Base-by-base conservation (phyloP, 64 coral and sea anemone species). In the Montipora efflorescens region DNA sequence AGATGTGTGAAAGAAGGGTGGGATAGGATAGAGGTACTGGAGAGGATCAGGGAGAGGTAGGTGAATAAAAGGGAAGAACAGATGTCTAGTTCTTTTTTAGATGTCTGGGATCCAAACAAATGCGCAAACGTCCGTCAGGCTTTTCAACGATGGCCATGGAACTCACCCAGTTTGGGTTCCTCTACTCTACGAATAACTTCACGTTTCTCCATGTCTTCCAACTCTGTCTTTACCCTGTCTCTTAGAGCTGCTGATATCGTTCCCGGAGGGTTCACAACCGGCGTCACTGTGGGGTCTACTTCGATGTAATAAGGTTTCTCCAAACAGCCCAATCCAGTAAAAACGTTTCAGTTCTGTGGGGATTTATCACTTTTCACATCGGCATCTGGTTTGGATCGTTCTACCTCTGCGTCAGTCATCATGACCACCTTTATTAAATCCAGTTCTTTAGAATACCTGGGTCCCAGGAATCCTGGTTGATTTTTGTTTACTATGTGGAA, bases 381-480 rank as follows among this genome's bases (percentile, higher is more conserved):
- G 59, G 11, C 16, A 51, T 14, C 67, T 74, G 70, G 53, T 57
- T 57, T 57, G 53, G 53, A 7, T 57, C 11, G 53, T 4, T 75
- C 53, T 73, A 80, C 47, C 51, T 79, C n/a, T 52, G 58, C 69
- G 67, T 93, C 67, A 48, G 93, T 81, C 67, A 77, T 70, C 88
- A 84, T 85, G 36, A 90, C 79, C 3, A 94, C 87, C 90, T 90
- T 94, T 67, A 94, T 94, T 46, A 94, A 51, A 47, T 79, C 87
- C 45, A 94, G 57, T 22, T 94, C 79, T 85, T 94, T 79, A 68
- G 87, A 83, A 55, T 79, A 80, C 83, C 23, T 83, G n/a, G 90
- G 87, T 66, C 93, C 93, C 49, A 94, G 68, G 68, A 94, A 77
- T 62, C 88, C 88, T 76, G 93, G 88, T 90, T 95, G 93, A 78